Evolutionary conservation across 2,888 invertebrate species (phyloP).

Genomic region (Myathropa florea): DNA sequence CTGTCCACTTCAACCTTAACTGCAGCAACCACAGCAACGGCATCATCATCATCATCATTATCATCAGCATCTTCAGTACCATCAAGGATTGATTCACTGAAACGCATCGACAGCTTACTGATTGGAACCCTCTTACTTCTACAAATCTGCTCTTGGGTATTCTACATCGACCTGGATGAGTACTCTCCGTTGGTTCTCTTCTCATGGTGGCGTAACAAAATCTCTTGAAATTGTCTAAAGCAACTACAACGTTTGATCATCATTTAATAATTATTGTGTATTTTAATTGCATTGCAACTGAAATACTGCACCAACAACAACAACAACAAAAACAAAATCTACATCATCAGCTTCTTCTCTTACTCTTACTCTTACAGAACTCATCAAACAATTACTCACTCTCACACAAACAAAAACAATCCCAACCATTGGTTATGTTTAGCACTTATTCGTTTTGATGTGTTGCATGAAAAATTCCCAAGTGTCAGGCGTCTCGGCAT

Average conservation of each 20-base stretch:
- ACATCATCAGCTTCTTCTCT: conserved; percentile 59
- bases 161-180: conserved; percentile 73
- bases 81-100: conserved; percentile 55
- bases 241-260: conserved; percentile 72
- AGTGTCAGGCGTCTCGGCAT: not conserved
- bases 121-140: conserved; percentile 71
- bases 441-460: conserved; percentile 11
- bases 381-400: conserved; percentile 13
- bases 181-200: conserved; percentile 74
- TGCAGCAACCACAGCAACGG: not conserved
- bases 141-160: conserved; percentile 73
- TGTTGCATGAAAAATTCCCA: conserved; percentile 8
- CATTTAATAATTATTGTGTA: conserved; percentile 73
- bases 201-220: conserved; percentile 76
- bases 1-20: conserved; percentile 16
- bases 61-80: conserved; percentile 22
- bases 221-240: conserved; percentile 73
- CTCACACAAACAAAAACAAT: conserved; percentile 1
- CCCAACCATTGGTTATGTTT: conserved; percentile 41
- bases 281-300: conserved; percentile 69
- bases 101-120: conserved; percentile 64
- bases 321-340: conserved; percentile 55
- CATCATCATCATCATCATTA: not conserved
- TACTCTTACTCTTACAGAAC: conserved; percentile 58
- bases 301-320: conserved; percentile 58